Evolutionary conservation across 2,797 vertebrate genomes (phyloP).

Genomic region (Hipposideros larvatus): DNA sequence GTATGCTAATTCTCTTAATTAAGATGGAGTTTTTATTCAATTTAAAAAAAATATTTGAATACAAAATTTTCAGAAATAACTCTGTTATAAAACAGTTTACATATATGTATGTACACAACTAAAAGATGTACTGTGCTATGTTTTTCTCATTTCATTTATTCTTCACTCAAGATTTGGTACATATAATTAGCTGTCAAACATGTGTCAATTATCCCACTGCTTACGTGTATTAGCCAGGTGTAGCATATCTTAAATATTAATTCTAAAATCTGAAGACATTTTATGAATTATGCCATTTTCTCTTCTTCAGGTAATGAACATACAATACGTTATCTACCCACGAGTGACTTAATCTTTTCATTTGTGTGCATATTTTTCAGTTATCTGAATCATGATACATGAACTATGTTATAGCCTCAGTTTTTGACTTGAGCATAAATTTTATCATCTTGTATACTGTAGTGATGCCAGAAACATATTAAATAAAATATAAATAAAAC

Average conservation of each 20-base stretch:
- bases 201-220: neutral
- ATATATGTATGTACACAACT: neutral
- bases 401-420: neutral
- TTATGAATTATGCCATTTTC: neutral
- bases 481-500: conserved; percentile 59
- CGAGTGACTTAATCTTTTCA: neutral
- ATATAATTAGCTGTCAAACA: neutral
- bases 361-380: neutral
- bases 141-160: conserved; percentile 48
- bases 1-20: neutral
- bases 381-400: neutral
- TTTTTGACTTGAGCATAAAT: neutral
- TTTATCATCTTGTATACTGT: neutral
- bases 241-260: conserved; percentile 29
- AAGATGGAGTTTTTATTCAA: neutral
- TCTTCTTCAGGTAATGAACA: neutral
- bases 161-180: neutral
- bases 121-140: neutral
- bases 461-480: neutral
- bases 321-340: neutral
- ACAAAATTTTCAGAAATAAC: conserved; percentile 13
- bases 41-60: conserved; percentile 42
- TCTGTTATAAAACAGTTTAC: neutral
- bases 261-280: conserved; percentile 12
- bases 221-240: neutral